Base-by-base conservation (phyloP, 2,113 vertebrate genomes). In the Uropsilus gracilis region DNA sequence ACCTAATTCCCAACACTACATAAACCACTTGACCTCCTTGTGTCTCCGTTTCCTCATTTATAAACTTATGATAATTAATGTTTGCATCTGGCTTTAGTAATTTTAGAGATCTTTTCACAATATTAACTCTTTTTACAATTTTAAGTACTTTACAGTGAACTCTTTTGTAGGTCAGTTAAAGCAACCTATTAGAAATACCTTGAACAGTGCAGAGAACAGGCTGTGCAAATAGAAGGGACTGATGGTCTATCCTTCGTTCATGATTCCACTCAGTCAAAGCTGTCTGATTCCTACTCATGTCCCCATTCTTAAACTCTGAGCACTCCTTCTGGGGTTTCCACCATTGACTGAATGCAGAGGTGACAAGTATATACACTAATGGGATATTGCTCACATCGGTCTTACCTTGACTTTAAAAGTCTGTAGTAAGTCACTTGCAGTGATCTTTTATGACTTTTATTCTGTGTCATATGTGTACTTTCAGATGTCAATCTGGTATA, bases 51-150 rank as follows among this genome's bases (percentile, higher is more conserved):
- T 93, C 50, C 53, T 91, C 39, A 42, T 91, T 92, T 89, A 24
- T 75, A 89, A 85, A 96, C 88, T 39, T 71, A 72, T 75, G 73
- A 46, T 66, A 55, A 53, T 87, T 96, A 86, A 78, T n/a, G 39
- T 95, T 72, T 81, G 24, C 30, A 63, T 28, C 22, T 89, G 61
- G 76, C 24, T 57, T 89, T 76, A 68, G 68, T 24, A 71, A 59
- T 85, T 94, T 88, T 88, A 72, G 81, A 73, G 75, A 42, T 57
- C 1, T 20, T 86, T 96, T 88, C 72, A 71, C 26, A 94, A 64
- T 59, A 80, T 90, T 80, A 84, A 87, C 26, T 94, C 34, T 91
- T 22, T 42, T 80, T n/a, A n/a, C n/a, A n/a, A n/a, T n/a, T n/a
- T n/a, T n/a, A n/a, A n/a, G n/a, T n/a, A 59, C 39, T 81, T 82